A percentile compares a stretch with the other conserved stretches of the same genome.
Evolutionary conservation across 2,888 invertebrate genomes (phyloP).

Genomic region (Globia sparganii): DNA sequence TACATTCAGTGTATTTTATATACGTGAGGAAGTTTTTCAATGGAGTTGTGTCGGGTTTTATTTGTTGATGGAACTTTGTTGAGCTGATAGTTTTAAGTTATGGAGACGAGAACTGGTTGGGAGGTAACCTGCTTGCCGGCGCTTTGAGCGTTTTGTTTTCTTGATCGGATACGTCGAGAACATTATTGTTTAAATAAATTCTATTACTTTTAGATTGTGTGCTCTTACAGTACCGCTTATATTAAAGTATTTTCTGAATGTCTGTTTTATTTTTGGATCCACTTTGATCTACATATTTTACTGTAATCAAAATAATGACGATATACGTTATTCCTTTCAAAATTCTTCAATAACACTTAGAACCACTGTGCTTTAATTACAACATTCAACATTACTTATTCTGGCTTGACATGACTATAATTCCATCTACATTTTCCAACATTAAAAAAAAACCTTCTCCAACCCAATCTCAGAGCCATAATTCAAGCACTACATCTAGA

Average conservation of each 20-base stretch:
- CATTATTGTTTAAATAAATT: neutral
- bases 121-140: constrained; percentile 9
- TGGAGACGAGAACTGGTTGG: constrained; percentile 23
- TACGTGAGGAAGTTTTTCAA: constrained; percentile 65
- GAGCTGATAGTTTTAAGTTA: constrained; percentile 48
- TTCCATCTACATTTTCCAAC: neutral
- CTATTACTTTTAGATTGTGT: neutral
- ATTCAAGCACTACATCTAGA: constrained; percentile 56
- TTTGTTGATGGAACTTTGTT: constrained; percentile 55
- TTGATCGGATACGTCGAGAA: neutral
- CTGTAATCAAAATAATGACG: neutral
- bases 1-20: constrained; percentile 65
- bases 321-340: neutral
- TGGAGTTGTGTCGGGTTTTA: constrained; percentile 60
- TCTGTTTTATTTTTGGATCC: neutral
- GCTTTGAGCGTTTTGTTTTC: constrained; percentile 14
- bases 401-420: neutral
- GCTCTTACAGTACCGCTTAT: no score
- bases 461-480: constrained; percentile 51
- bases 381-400: neutral
- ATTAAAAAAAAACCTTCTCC: constrained; percentile 38
- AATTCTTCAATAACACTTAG: neutral
- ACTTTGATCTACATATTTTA: neutral
- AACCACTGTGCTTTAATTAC: neutral
- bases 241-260: neutral